Base-by-base conservation (phyloP, 2,113 vertebrate genomes). In the Stegastes partitus region DNA sequence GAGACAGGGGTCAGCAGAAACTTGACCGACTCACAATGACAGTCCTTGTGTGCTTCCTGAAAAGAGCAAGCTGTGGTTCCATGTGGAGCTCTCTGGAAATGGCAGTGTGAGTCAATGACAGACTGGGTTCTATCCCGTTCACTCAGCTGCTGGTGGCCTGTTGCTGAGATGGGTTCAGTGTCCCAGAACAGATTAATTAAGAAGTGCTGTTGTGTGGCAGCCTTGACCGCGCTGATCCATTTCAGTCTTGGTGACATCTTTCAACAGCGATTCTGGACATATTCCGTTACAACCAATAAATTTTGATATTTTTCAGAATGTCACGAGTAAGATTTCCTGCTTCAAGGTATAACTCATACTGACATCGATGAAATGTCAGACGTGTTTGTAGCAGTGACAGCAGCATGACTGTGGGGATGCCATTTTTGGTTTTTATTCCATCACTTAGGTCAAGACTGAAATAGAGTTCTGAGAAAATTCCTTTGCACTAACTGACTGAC, bases 1-100 rank as follows among this genome's bases (percentile, higher is more conserved):
- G 68, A 75, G 65, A 71, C n/a, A 11, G 42, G 21, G 74, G 65
- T 80, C 78, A 73, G 68, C 49, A 63, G 79, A 81, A 83, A 85
- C 65, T 81, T 22, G 18, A 65, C 59, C 5, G 8, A 39, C 58
- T 64, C 75, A 91, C 87, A 92, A 91, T 83, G 71, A 57, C 26
- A 23, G 73, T 34, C 82, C 68, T 89, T 91, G 87, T 91, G 55
- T 21, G 23, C 65, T 50, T 68, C 26, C 42, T 73, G 53, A 87
- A 87, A 61, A 68, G 81, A 68, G 54, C 77, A 68, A 74, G 78
- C 86, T 82, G 70, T 81, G 64, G 57, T 67, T 88, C 21, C 61
- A 59, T 77, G 70, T 68, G 31, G 80, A 81, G 81, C 62, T 68
- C 62, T 82, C 64, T 86, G 75, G 79, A 89, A 87, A 79, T 51